phyloP scores from a whole-genome alignment of 2,888 invertebrate species.

The Agonopterix alstromeriana region DNA sequence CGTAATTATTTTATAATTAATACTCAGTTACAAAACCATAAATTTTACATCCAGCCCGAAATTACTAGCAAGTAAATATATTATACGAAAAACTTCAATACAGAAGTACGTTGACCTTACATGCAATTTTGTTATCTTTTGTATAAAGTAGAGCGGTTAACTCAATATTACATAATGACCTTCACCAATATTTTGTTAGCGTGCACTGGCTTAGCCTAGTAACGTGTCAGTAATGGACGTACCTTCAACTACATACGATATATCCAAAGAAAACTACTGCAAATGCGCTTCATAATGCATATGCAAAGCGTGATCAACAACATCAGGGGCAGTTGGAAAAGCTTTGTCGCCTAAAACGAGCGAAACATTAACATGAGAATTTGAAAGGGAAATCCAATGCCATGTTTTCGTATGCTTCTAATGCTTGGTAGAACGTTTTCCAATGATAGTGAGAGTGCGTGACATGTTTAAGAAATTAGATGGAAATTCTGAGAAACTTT shows the following conservation, averaged over 20 bases:
- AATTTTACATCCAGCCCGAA: too few relatives aligned
- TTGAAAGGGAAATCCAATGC: constrained; percentile 23
- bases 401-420: constrained; percentile 31
- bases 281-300: constrained; percentile 78
- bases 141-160: background rate
- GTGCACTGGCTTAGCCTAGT: constrained; percentile 56
- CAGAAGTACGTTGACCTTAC: too few relatives aligned
- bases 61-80: too few relatives aligned
- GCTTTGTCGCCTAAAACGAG: constrained; percentile 76
- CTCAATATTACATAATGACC: constrained; percentile 28
- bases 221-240: constrained; percentile 73
- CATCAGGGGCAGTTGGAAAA: constrained; percentile 77
- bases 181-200: constrained; percentile 53
- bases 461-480: constrained; percentile 15
- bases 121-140: too few relatives aligned
- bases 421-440: constrained; percentile 10
- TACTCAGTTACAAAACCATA: too few relatives aligned
- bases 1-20: too few relatives aligned
- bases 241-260: constrained; percentile 77
- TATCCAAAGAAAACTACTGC: constrained; percentile 79
- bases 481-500: too few relatives aligned
- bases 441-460: constrained; percentile 21
- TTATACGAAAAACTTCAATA: too few relatives aligned
- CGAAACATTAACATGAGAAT: constrained; percentile 65
- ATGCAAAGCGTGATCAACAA: constrained; percentile 79